Evolutionary conservation across 2,888 invertebrate genomes (phyloP).

Genomic region (Drosophila longiperda): DNA sequence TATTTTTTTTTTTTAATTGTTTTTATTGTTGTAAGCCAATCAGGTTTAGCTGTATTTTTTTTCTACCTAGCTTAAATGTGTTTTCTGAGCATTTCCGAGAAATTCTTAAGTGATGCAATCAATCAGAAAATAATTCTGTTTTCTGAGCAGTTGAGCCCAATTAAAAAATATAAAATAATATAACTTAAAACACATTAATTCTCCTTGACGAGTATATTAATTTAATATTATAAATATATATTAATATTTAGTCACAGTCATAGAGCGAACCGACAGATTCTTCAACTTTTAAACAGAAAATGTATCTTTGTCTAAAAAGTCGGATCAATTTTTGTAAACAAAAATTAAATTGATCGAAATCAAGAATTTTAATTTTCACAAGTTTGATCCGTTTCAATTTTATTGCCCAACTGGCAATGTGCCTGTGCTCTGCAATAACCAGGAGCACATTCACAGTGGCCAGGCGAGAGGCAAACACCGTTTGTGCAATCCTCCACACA

Average conservation of each 20-base stretch:
- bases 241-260: neutral
- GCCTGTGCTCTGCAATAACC: slow-evolving; percentile 52
- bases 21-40: slow-evolving; percentile 7
- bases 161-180: neutral
- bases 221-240: neutral
- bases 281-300: neutral
- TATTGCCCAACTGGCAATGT: slow-evolving; percentile 52
- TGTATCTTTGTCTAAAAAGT: neutral
- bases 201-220: neutral
- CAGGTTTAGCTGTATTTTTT: slow-evolving; percentile 9
- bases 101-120: slow-evolving; percentile 31
- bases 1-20: slow-evolving; percentile 4
- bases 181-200: neutral
- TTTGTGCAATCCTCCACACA: slow-evolving; percentile 86
- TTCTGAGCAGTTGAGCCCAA: neutral
- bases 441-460: slow-evolving; percentile 83
- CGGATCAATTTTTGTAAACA: neutral
- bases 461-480: slow-evolving; percentile 84
- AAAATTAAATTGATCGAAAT: neutral
- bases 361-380: neutral
- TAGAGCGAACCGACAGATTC: neutral
- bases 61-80: slow-evolving; percentile 6
- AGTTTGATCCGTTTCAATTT: neutral
- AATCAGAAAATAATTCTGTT: neutral
- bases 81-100: slow-evolving; percentile 32